Evolutionary conservation across 2,113 vertebrate species (phyloP), one percentile per base, ranked within the genome.

Genomic region (Forbesichthys agassizii): DNA sequence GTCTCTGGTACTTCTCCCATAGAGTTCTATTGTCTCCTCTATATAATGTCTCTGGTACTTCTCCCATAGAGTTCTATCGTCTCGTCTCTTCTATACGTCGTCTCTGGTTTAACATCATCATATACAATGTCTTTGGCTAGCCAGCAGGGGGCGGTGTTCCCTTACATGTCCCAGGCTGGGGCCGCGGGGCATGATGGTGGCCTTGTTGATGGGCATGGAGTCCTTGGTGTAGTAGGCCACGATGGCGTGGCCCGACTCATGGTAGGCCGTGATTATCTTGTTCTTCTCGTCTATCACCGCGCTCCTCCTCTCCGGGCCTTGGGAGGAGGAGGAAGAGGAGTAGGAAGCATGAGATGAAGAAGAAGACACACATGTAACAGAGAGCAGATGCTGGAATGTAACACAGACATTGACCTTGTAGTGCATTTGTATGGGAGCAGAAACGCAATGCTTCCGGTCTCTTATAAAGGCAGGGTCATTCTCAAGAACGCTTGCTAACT

Each of bases 181-280:
- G 47, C 98, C 98, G 71, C 98, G 87, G 16, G 97, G 97, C 97
- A 99, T 99, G 87, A 99, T 99, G 4, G 98, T 99, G 16, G 98
- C 98, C 88, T 99, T 99, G 89, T 99, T 99, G 79, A 99, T 99
- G 0, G 98, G 97, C 98, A 99, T 98, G 10, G 98, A 94, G 46
- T 98, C 95, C 92, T 98, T 99, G 75, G 96, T 99, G 73, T 96
- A 99, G 89, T 95, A 96, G 0, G 98, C 98, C 65, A 99, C 96
- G 62, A 99, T 95, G 6, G 98, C 98, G 64, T 99, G 98, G 4
- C 98, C 98, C 0, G 97, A 98, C 77, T 99, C 98, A 9, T 99
- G 98, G 79, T 95, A 99, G 0, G 98, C 98, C 0, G 98, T 99
- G 86, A 99, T 98, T 5, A 87, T 91, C 91, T 95, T 98, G 84